phyloP scores from a whole-genome alignment of 2,113 vertebrate genomes.

The Salvator merianae region DNA sequence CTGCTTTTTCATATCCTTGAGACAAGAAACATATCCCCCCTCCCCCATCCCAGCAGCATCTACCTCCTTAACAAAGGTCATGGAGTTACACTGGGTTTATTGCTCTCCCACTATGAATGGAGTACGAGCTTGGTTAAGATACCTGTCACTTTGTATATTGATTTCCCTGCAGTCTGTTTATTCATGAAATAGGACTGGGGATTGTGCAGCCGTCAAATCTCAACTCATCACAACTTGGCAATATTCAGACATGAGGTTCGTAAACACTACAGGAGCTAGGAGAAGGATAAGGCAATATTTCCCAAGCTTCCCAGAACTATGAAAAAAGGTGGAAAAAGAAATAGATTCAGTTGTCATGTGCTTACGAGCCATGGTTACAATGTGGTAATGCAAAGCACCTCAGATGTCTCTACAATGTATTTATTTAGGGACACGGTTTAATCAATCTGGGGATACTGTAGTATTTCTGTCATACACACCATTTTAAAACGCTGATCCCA shows the following conservation, averaged over 20 bases:
- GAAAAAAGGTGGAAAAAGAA: too few relatives aligned
- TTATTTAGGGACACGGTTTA: too few relatives aligned
- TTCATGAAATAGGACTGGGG: conserved; percentile 23
- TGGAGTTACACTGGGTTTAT: background rate
- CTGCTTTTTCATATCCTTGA: conserved; percentile 13
- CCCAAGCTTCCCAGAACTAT: rapidly evolving
- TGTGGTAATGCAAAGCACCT: too few relatives aligned
- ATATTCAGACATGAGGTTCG: background rate
- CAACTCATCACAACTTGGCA: conserved; percentile 7
- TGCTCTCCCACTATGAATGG: conserved; percentile 19
- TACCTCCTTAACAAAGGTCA: background rate
- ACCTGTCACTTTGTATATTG: background rate
- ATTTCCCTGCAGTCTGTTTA: conserved; percentile 18
- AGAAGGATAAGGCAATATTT: background rate
- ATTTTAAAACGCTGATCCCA: too few relatives aligned
- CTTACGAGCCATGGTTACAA: too few relatives aligned
- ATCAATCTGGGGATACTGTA: too few relatives aligned
- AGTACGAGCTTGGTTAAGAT: background rate
- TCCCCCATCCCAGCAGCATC: background rate
- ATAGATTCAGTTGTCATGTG: too few relatives aligned
- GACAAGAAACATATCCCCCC: conserved; percentile 10
- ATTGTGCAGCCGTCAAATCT: conserved; percentile 17
- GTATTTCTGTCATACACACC: too few relatives aligned
- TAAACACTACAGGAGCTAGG: background rate
- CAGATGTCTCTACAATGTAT: too few relatives aligned